phyloP scores from a whole-genome alignment of 2,797 vertebrate genomes.

The Tapirus indicus region DNA sequence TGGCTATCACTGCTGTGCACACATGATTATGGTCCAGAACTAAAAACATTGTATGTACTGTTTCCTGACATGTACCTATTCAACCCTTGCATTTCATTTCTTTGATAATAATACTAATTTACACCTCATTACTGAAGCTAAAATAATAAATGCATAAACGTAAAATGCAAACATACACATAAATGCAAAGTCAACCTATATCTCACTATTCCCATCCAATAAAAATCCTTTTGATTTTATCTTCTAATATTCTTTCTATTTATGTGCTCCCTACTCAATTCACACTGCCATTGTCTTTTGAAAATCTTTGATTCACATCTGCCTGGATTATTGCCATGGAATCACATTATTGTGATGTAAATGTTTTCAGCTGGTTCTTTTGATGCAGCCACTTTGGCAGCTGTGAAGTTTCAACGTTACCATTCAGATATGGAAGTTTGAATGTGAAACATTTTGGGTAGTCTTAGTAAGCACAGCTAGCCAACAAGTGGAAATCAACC shows the following conservation, averaged over 20 bases:
- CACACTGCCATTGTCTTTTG: background rate
- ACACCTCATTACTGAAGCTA: background rate
- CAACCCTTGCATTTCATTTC: background rate
- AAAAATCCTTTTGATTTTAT: constrained; percentile 40
- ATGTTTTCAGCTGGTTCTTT: background rate
- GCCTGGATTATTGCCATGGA: background rate
- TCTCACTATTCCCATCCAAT: background rate
- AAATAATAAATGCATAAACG: background rate
- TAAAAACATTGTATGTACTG: background rate
- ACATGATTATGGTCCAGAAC: background rate
- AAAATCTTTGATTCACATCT: background rate
- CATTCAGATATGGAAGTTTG: background rate
- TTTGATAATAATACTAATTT: background rate
- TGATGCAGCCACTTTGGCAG: background rate
- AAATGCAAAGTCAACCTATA: background rate
- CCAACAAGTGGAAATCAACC: background rate
- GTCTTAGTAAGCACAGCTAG: constrained; percentile 35
- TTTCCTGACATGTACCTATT: background rate
- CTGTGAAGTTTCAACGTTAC: background rate
- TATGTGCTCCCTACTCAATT: background rate
- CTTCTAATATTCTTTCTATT: background rate
- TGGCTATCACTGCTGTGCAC: background rate
- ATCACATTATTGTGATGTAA: background rate
- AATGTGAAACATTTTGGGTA: background rate
- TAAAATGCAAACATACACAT: too few species aligned